A percentile compares a stretch with the other conserved stretches of the same genome.
phyloP scores from a whole-genome alignment of 2,797 vertebrate species.

The Hirundo rustica region DNA sequence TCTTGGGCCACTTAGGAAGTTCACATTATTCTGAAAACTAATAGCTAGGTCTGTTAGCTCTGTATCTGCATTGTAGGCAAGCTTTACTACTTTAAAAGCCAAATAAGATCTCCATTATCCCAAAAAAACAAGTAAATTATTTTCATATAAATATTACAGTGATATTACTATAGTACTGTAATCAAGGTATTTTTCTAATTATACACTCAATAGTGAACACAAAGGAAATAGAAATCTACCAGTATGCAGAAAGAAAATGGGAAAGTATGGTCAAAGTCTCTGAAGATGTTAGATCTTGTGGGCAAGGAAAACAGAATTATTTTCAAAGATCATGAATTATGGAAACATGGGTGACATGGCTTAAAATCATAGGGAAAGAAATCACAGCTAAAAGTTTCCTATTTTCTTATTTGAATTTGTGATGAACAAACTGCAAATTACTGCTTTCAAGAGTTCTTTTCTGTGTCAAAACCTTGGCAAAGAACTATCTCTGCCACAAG shows the following conservation, averaged over 20 bases:
- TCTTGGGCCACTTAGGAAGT: not conserved
- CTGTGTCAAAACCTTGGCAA: not conserved
- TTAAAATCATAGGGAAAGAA: not conserved
- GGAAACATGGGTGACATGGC: not conserved
- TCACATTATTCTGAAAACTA: not conserved
- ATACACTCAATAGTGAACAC: not conserved
- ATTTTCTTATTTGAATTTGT: not conserved
- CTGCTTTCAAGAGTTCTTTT: not conserved
- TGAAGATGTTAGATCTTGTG: not conserved
- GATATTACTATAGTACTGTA: not conserved
- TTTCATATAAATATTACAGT: constrained; percentile 21
- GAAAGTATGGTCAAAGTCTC: not conserved
- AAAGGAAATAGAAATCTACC: not conserved
- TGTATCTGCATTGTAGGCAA: not conserved
- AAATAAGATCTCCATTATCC: not conserved
- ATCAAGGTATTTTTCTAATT: constrained; percentile 13
- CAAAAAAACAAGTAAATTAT: not conserved
- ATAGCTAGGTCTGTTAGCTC: not conserved
- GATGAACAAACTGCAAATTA: not conserved
- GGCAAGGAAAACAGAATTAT: not conserved
- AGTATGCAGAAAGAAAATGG: not conserved
- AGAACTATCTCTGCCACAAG: not conserved
- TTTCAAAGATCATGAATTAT: not conserved
- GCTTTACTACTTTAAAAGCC: constrained; percentile 15
- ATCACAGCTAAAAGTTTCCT: not conserved